phyloP scores from a whole-genome alignment of 2,888 invertebrate species.

The Pyrocoelia pectoralis region DNA sequence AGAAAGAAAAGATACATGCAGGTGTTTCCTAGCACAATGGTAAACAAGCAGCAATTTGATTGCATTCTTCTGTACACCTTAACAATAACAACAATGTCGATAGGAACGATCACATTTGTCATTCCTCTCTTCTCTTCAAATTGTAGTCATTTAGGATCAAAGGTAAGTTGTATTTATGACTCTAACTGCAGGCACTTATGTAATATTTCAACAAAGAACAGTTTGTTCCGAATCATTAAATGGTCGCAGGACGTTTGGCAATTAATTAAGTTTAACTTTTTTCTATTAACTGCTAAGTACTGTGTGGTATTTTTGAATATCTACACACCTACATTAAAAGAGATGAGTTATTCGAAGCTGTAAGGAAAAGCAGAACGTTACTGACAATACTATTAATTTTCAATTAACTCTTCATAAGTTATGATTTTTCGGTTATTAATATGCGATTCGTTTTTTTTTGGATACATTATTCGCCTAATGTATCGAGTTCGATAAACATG shows the following conservation, averaged over 20 bases:
- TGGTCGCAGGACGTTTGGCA: constrained; percentile 27
- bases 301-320: constrained; percentile 31
- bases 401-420: constrained; percentile 27
- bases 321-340: constrained; percentile 32
- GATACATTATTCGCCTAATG: constrained; percentile 4
- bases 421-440: constrained; percentile 27
- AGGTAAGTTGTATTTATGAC: constrained; percentile 29
- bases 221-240: constrained; percentile 25
- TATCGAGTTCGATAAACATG: constrained; percentile 9
- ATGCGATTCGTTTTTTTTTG: constrained; percentile 9
- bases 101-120: constrained; percentile 28
- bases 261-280: constrained; percentile 30
- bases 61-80: constrained; percentile 17
- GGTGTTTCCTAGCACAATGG: constrained; percentile 7
- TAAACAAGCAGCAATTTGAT: constrained; percentile 19
- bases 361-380: constrained; percentile 21
- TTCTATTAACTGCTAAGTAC: constrained; percentile 35
- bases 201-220: constrained; percentile 33
- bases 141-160: constrained; percentile 17
- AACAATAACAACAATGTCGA: constrained; percentile 27
- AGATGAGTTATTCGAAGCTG: constrained; percentile 30
- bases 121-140: constrained; percentile 23
- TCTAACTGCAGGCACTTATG: constrained; percentile 29
- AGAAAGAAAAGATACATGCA: constrained; percentile 1
- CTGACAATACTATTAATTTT: constrained; percentile 31